Evolutionary conservation across 2,888 invertebrate species (phyloP), one percentile per base, ranked within the genome.

Genomic region (Epistrophe grossulariae): DNA sequence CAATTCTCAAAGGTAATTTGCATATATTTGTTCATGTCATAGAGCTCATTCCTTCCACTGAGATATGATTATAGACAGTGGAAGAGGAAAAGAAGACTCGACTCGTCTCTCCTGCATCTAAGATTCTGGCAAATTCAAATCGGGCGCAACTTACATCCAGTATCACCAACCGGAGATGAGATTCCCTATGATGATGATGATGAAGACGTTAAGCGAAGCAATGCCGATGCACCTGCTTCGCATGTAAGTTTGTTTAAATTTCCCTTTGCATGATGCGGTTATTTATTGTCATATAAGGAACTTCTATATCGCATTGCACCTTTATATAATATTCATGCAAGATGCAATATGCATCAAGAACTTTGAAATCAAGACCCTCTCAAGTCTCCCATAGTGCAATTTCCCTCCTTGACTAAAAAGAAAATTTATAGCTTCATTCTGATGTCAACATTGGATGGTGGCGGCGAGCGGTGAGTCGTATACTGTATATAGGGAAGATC

Each of bases 351-450:
- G 13, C n/a, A 24, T 24, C 24, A 35, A 15, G 50, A 43, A 74
- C 4, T 52, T 24, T 52, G 40, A n/a, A 80, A 60, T 60, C 35
- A 38, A 76, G 62, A 70, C 45, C 55, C 55, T 45, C 24, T 40
- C n/a, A 28, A 43, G 24, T 24, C 3, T 24, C 3, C 24, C 3
- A 24, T 24, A 24, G 59, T 9, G 0, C 35, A 52, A 77, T 43
- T 50, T 68, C 31, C 79, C 31, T 35, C 35, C 55, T 24, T 45
- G 73, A 70, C 48, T 55, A 38, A 70, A 80, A 77, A 77, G 52
- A 28, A 60, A 80, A 84, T 80, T 80, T 84, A 80, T 84, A 38
- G 84, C 71, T 72, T 24, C 45, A 77, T 77, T 77, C 68, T 72
- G 60, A 66, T 77, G 84, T 76, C 66, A 28, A 66, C 62, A 70